Evolutionary conservation across 1,140 invertebrate genomes (phyloP).

Genomic region (Drosophila orena): DNA sequence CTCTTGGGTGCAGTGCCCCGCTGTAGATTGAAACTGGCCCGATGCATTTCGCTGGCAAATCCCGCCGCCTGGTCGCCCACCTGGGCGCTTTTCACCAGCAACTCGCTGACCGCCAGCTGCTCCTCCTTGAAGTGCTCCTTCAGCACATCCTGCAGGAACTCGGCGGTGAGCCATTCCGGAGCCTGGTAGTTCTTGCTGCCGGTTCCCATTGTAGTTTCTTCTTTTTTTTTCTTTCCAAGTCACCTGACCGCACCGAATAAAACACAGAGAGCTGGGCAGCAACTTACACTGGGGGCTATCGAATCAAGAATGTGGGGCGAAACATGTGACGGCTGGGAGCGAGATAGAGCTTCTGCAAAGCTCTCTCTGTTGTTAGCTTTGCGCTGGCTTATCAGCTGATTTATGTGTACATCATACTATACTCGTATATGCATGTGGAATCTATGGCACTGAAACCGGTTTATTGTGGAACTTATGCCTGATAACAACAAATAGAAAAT

Average conservation of each 20-base stretch:
- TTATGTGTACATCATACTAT: not conserved
- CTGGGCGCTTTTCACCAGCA: constrained; percentile 69
- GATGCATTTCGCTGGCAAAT: constrained; percentile 82
- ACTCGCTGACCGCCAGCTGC: constrained; percentile 59
- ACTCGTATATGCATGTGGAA: constrained; percentile 1
- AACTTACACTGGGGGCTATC: constrained; percentile 32
- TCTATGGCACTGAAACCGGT: constrained; percentile 5
- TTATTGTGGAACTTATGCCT: constrained; percentile 13
- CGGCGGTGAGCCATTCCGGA: constrained; percentile 76
- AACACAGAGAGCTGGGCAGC: constrained; percentile 21
- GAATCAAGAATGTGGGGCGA: constrained; percentile 40
- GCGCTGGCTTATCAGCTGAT: constrained; percentile 27
- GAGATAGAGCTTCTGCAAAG: constrained; percentile 18
- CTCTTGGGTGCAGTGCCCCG: constrained; percentile 57
- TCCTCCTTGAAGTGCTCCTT: constrained; percentile 83
- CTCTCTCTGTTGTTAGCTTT: constrained; percentile 42
- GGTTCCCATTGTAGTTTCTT: constrained; percentile 69
- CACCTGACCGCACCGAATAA: constrained; percentile 66
- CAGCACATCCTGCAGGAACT: constrained; percentile 81
- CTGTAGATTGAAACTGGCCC: constrained; percentile 71
- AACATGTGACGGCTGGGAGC: constrained; percentile 18
- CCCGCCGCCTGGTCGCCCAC: constrained; percentile 58
- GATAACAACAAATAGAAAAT: not conserved
- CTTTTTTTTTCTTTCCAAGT: constrained; percentile 52
- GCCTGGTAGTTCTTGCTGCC: constrained; percentile 76